Conservation (phyloP, 2,797 vertebrate genomes). For the Masticophis lateralis region DNA sequence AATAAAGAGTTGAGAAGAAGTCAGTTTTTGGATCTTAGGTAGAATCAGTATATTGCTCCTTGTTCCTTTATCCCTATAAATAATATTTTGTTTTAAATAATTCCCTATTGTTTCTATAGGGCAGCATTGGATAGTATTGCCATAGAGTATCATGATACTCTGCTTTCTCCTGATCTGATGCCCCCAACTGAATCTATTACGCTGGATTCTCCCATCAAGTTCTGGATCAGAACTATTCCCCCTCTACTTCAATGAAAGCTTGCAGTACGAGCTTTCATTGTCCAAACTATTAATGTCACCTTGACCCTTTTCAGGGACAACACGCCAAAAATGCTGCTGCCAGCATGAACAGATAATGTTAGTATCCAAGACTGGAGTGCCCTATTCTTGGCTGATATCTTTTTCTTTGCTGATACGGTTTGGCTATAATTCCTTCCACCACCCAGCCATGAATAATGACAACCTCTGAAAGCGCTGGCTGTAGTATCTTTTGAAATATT, state of each 20-base stretch:
- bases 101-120: neutral
- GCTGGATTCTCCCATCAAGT: neutral
- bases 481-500: neutral
- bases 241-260: too few relatives aligned
- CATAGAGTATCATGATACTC: neutral
- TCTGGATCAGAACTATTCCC: neutral
- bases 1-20: neutral
- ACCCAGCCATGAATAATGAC: neutral
- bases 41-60: neutral
- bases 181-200: neutral
- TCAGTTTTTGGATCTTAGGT: neutral
- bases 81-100: neutral
- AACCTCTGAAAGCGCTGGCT: neutral
- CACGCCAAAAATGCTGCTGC: neutral
- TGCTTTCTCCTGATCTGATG: neutral
- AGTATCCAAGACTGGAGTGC: neutral
- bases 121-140: neutral
- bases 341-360: neutral
- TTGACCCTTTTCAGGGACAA: neutral
- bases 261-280: neutral
- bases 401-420: neutral
- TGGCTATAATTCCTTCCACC: neutral
- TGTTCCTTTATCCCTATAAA: neutral
- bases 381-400: neutral
- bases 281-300: constrained; percentile 10